Percentiles rank a stretch among this genome's conserved stretches.
These are phyloP conservation scores for Coelopa pilipes DNA, from an alignment of 2,888 invertebrate species.

Conservation along the genomic window DNA sequence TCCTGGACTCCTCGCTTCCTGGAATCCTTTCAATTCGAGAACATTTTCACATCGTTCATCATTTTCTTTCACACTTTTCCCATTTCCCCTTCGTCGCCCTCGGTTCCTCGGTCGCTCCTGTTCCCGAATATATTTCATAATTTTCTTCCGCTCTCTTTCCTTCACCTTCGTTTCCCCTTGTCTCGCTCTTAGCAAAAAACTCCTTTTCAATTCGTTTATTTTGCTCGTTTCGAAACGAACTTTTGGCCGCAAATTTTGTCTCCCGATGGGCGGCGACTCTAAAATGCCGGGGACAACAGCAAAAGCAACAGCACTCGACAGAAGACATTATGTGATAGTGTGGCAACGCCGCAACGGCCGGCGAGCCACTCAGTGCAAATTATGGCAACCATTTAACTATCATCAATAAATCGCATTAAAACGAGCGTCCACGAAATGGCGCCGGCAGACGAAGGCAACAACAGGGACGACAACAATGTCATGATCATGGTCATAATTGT, in stretches of 20 bases:
- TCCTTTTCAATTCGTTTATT: too few species aligned
- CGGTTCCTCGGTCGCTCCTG: background rate
- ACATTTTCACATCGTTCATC: too few species aligned
- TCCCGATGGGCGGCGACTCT: background rate
- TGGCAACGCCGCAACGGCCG: constrained; percentile 10
- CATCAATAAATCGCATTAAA: constrained; percentile 31
- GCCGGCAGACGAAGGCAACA: background rate
- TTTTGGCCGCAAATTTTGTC: background rate
- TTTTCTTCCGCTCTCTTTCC: background rate
- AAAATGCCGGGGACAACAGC: background rate
- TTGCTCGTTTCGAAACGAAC: too few species aligned
- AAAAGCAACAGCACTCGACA: background rate
- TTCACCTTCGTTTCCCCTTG: background rate
- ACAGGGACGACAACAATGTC: background rate
- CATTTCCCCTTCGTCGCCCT: background rate
- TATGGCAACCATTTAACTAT: constrained; percentile 28
- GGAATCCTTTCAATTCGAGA: too few species aligned
- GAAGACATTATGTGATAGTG: too few species aligned
- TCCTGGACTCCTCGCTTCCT: too few species aligned
- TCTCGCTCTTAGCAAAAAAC: background rate
- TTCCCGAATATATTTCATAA: background rate
- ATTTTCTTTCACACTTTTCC: background rate
- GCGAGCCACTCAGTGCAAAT: constrained; percentile 2
- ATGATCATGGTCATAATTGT: background rate
- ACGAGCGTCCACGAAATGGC: background rate